Evolutionary conservation across 2,113 vertebrate species (phyloP).

Genomic region (Embiotoca jacksoni): DNA sequence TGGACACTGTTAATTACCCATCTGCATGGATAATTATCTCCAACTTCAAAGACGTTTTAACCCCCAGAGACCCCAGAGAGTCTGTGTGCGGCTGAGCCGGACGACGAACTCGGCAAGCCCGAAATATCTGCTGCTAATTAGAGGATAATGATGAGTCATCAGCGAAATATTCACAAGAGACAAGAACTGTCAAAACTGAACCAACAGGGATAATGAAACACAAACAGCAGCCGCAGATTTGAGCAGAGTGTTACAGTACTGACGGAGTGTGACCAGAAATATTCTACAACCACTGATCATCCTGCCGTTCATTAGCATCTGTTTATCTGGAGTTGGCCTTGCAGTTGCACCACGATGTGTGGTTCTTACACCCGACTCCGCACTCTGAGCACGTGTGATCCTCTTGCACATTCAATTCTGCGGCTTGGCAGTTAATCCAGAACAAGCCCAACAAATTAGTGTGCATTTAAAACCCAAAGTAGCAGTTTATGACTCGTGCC

Average conservation of each 20-base stretch:
- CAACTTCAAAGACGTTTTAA: conserved; percentile 55
- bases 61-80: conserved; percentile 26
- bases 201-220: not conserved
- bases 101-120: not conserved
- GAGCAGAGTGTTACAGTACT: not conserved
- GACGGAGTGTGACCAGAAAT: no score
- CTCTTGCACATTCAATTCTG: no score
- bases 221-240: not conserved
- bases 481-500: no score
- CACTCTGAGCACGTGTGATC: no score
- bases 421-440: no score
- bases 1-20: conserved; percentile 64
- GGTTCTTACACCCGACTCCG: no score
- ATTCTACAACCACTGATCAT: no score
- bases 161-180: conserved; percentile 14
- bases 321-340: no score
- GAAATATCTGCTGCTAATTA: conserved; percentile 50
- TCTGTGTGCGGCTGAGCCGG: not conserved
- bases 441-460: no score
- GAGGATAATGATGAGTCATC: conserved; percentile 38
- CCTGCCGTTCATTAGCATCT: no score
- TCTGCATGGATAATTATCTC: conserved; percentile 45
- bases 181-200: not conserved
- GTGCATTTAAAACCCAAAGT: no score
- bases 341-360: no score